Evolutionary conservation across 2,797 vertebrate species (phyloP).

Genomic region (Luscinia luscinia): DNA sequence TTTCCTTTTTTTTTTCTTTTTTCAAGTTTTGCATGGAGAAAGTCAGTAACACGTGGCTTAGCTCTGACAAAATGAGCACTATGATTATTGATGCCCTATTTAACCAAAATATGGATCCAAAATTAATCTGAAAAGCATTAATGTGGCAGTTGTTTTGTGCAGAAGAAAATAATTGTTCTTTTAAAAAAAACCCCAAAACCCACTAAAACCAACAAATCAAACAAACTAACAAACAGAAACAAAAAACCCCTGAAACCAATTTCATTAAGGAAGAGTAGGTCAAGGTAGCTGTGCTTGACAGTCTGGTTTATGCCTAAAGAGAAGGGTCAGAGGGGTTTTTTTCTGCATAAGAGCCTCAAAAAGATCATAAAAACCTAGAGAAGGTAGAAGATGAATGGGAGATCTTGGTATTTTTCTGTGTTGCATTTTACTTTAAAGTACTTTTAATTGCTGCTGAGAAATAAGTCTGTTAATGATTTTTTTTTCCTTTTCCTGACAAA

Average conservation of each 20-base stretch:
- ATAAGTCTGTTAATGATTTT: background rate
- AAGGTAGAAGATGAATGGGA: background rate
- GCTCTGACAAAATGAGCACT: background rate
- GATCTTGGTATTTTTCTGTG: background rate
- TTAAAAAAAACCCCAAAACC: background rate
- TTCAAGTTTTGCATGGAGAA: background rate
- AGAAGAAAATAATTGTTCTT: background rate
- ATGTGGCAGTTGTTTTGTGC: background rate
- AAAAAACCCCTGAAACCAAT: accelerated
- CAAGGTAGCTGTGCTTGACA: background rate
- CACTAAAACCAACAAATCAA: background rate
- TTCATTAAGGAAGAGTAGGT: background rate
- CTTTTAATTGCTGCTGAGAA: background rate
- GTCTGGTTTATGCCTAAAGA: background rate
- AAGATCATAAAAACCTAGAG: background rate
- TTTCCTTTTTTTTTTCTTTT: background rate
- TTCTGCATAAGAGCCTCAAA: background rate
- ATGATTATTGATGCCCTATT: background rate
- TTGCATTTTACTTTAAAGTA: background rate
- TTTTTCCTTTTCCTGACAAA: background rate
- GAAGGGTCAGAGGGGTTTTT: background rate
- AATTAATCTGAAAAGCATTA: background rate
- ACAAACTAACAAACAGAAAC: background rate
- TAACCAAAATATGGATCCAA: background rate
- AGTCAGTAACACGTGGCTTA: background rate